A percentile compares a stretch with the other conserved stretches of the same genome.
Conservation (phyloP, 2,888 invertebrate species). For the Lobophora halterata region DNA sequence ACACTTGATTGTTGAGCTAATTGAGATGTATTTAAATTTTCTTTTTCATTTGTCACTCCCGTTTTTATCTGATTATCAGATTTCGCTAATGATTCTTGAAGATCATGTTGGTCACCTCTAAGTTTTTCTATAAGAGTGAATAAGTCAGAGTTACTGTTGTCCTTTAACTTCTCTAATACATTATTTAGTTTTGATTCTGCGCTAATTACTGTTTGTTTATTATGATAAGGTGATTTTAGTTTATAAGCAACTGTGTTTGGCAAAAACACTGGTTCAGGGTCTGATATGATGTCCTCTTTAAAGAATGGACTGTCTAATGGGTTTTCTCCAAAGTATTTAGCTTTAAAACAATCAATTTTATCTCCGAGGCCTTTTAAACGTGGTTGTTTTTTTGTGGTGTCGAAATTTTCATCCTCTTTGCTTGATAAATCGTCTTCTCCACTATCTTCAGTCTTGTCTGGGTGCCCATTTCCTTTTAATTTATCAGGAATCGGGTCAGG, state of each 20-base stretch:
- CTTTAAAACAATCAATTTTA: slow-evolving; percentile 87
- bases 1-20: slow-evolving; percentile 49
- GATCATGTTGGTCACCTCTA: slow-evolving; percentile 31
- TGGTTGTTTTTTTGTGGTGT: slow-evolving; percentile 56
- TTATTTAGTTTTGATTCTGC: slow-evolving; percentile 26
- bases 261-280: slow-evolving; percentile 64
- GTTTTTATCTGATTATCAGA: slow-evolving; percentile 27
- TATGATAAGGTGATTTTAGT: slow-evolving; percentile 19
- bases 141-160: slow-evolving; percentile 32
- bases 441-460: slow-evolving; percentile 52
- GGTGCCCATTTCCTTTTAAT: slow-evolving; percentile 54
- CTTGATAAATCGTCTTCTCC: slow-evolving; percentile 36
- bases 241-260: slow-evolving; percentile 44
- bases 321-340: slow-evolving; percentile 87
- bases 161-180: slow-evolving; percentile 18
- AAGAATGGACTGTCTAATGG: slow-evolving; percentile 89
- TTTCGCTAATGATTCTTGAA: slow-evolving; percentile 30
- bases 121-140: slow-evolving; percentile 43
- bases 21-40: slow-evolving; percentile 21
- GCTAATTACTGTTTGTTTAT: slow-evolving; percentile 16
- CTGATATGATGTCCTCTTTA: slow-evolving; percentile 74
- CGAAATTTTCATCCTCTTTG: slow-evolving; percentile 47
- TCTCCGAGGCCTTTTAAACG: slow-evolving; percentile 84
- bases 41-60: slow-evolving; percentile 12
- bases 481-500: slow-evolving; percentile 80